Conservation (phyloP, 2,888 invertebrate genomes). For the Busseola fusca region DNA sequence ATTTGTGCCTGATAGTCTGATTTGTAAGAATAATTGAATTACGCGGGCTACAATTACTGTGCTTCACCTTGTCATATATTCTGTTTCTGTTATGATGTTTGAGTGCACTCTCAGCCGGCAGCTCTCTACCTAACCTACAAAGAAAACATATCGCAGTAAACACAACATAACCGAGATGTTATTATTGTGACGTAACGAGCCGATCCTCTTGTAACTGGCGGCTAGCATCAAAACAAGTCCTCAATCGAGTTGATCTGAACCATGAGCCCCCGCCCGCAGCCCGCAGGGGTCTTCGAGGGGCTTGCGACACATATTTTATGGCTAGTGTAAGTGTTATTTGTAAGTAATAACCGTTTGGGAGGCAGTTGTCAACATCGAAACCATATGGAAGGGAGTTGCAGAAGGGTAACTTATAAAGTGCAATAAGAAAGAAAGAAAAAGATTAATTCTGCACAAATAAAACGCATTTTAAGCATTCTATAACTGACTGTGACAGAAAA, state of each 20-base stretch:
- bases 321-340: slow-evolving; percentile 52
- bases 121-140: background rate
- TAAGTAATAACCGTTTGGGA: slow-evolving; percentile 52
- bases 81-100: background rate
- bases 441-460: too few relatives aligned
- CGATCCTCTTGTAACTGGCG: slow-evolving; percentile 16
- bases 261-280: slow-evolving; percentile 5
- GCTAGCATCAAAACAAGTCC: slow-evolving; percentile 51
- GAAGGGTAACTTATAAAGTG: slow-evolving; percentile 9
- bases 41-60: too few relatives aligned
- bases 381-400: background rate
- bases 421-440: background rate
- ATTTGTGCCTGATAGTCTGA: too few relatives aligned
- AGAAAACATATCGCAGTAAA: slow-evolving; percentile 17
- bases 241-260: slow-evolving; percentile 31
- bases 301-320: slow-evolving; percentile 47
- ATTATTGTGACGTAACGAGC: slow-evolving; percentile 16
- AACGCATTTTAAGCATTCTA: background rate
- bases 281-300: slow-evolving; percentile 1
- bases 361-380: slow-evolving; percentile 46
- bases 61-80: too few relatives aligned
- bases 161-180: slow-evolving; percentile 19
- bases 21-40: too few relatives aligned
- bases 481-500: background rate
- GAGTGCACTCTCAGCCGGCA: background rate